Conservation (phyloP, 2,888 invertebrate genomes). For the Sphinx pinastri region DNA sequence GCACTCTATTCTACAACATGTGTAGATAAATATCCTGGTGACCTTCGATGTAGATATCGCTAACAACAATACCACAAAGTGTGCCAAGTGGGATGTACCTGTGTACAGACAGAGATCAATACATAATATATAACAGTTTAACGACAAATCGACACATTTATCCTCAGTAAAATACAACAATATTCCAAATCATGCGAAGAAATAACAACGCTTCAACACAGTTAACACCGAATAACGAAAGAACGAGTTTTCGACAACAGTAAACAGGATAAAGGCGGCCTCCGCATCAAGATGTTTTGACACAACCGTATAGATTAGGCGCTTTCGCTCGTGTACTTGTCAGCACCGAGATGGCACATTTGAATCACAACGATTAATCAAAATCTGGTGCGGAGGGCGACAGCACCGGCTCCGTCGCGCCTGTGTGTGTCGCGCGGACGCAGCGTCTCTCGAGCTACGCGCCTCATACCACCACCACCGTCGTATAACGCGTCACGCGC, state of each 20-base stretch:
- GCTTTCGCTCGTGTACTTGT: constrained; percentile 35
- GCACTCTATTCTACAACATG: constrained; percentile 44
- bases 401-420: constrained; percentile 81
- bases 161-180: constrained; percentile 75
- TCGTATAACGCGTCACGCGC: constrained; percentile 21
- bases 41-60: constrained; percentile 57
- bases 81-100: constrained; percentile 81
- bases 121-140: constrained; percentile 51
- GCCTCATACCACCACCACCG: constrained; percentile 58
- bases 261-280: constrained; percentile 65
- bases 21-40: constrained; percentile 47
- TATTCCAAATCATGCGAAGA: constrained; percentile 78
- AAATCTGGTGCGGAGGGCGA: constrained; percentile 60
- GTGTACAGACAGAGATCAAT: constrained; percentile 64
- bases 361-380: constrained; percentile 35
- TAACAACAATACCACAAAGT: constrained; percentile 73
- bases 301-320: constrained; percentile 39
- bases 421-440: constrained; percentile 73
- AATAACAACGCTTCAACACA: constrained; percentile 77
- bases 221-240: constrained; percentile 73
- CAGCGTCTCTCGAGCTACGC: constrained; percentile 53
- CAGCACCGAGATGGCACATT: constrained; percentile 38
- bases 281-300: constrained; percentile 49
- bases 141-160: constrained; percentile 65
- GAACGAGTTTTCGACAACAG: constrained; percentile 64